Evolutionary conservation across 2,113 vertebrate genomes (phyloP), one percentile per base, ranked within the genome.

Genomic region (Colinus virginianus): DNA sequence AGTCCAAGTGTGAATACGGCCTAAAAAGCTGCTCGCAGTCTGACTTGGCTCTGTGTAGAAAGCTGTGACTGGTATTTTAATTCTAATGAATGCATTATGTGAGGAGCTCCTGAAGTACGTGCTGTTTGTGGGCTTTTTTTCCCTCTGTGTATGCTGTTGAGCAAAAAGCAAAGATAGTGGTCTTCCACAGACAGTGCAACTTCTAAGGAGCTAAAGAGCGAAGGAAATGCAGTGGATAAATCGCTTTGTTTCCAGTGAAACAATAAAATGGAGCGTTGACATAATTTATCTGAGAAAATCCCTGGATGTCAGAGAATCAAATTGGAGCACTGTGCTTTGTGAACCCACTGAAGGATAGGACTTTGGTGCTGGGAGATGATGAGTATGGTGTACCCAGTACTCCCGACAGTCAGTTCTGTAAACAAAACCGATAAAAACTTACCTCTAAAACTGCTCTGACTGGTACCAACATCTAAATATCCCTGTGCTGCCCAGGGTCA

Each of bases 41-140:
- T 88, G 94, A 91, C 72, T 78, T 77, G 76, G 68, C 75, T 90
- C 43, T 74, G 49, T 46, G 56, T 59, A 93, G 63, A 88, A 82
- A 21, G 67, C 71, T 78, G 40, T 83, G 87, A 80, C 3, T 32
- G 51, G 61, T 53, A 64, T 86, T 87, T 94, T 95, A 94, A 92
- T 87, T 87, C 93, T 95, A 94, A 92, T 87, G 67, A 87, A 63
- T 28, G 77, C 77, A 42, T 87, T 93, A 87, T 38, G 62, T 78
- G 93, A 89, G 79, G 53, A 90, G 38, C 19, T 76, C 5, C 25
- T 72, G 66, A 84, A 69, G 53, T 40, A 56, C 40, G 45, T 1
- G 3, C 49, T 70, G 15, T 20, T 26, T n/a, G 46, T 21, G 20
- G 74, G 45, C 3, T 7, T 5, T 2, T 20, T 72, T 40, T 61